Base-by-base conservation (phyloP, 1,140 invertebrate species). In the Portunus trituberculatus region DNA sequence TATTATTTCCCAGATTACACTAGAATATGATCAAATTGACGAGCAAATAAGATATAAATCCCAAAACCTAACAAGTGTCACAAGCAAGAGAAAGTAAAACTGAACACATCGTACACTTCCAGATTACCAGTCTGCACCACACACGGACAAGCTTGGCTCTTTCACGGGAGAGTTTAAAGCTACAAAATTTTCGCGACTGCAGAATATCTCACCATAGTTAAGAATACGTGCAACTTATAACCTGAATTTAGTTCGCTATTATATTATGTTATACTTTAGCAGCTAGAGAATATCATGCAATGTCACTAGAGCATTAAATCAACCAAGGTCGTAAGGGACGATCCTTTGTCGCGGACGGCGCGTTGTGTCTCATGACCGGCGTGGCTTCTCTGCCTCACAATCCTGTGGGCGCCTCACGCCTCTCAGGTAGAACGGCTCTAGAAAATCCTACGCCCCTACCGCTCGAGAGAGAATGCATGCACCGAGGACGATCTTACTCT, bases 331-430 rank as follows among this genome's bases (percentile, higher is more conserved):
- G 94, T 52, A n/a, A 28, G 48, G 84, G 90, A 92, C 91, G 90
- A 67, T 92, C 94, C 90, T 95, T 95, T 92, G 94, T 92, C 94
- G 94, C 94, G 94, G 89, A 92, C 32, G 90, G 94, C 90, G 89
- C 94, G 94, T 83, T 95, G 28, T 32, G 89, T 92, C 94, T 92
- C 94, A 95, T 95, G 94, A 95, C 94, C 94, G 94, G 94, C 82
- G 82, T 84, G 89, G 29, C 93, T 82, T 46, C 90, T 31, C 83
- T 91, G 29, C 39, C 90, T 95, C 82, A 86, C 92, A 76, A 76
- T 76, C 67, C 67, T 76, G 67, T 76, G 67, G 28, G 39, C 48
- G 91, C 29, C 91, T 76, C 31, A 28, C 48, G 29, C 20, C 59
- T 76, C 67, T 76, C 67, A 76, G 67, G 67, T 76, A 76, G 25